Percentiles rank a stretch among this genome's conserved stretches.
These are phyloP conservation scores for Drosophila micromelanica DNA, from an alignment of 1,140 invertebrate species.

Conservation along the genomic window DNA sequence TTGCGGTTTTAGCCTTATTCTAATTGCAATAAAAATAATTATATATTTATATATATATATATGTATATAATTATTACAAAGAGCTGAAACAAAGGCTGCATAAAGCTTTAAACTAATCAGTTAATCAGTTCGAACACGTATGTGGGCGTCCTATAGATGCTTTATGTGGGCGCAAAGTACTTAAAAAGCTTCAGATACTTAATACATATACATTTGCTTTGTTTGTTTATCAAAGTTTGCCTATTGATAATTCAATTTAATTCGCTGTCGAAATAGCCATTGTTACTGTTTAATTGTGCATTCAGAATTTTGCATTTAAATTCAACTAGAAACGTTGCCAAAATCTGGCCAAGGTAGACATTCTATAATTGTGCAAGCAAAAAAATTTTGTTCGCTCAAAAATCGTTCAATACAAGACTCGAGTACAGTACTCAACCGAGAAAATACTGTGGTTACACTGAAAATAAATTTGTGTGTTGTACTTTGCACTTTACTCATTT, in stretches of 20 bases:
- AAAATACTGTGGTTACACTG: no score
- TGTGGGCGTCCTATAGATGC: slow-evolving; percentile 11
- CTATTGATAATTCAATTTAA: slow-evolving; percentile 25
- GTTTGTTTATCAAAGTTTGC: slow-evolving; percentile 25
- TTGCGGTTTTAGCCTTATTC: slow-evolving; percentile 14
- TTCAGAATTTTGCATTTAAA: neutral
- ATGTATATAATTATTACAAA: neutral
- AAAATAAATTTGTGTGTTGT: no score
- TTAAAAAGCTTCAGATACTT: slow-evolving; percentile 21
- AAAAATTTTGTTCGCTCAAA: no score
- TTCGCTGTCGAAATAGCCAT: slow-evolving; percentile 23
- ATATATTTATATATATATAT: neutral
- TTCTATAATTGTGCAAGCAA: no score
- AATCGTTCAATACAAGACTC: no score
- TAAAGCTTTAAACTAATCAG: slow-evolving; percentile 72
- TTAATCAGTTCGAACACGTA: slow-evolving; percentile 33
- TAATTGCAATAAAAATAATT: slow-evolving; percentile 18
- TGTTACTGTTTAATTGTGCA: neutral
- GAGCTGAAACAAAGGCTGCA: slow-evolving; percentile 47
- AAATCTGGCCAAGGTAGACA: no score
- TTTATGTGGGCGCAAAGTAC: slow-evolving; percentile 11
- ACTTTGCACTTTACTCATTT: no score
- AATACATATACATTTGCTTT: slow-evolving; percentile 18
- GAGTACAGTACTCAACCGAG: no score
- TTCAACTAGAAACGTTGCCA: no score